These are phyloP conservation scores for Vanessa cardui DNA, from an alignment of 2,888 invertebrate genomes.

Conservation along the genomic window DNA sequence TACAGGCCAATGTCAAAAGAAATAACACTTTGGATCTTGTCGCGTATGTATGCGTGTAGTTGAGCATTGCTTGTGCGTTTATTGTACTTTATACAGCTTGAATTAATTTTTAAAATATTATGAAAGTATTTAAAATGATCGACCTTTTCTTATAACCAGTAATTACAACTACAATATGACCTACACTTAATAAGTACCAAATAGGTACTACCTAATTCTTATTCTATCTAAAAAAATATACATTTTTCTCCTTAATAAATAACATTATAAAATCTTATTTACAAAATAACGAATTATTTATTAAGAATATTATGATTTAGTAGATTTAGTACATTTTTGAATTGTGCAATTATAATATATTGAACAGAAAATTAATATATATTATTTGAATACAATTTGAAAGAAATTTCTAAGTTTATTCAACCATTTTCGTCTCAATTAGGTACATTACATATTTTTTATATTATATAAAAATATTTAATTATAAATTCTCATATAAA, in stretches of 20 bases:
- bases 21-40: background rate
- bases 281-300: conserved; percentile 1
- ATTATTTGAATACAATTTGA: background rate
- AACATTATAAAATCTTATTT: conserved; percentile 3
- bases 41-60: background rate
- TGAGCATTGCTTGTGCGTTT: background rate
- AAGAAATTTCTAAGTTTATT: too few species aligned
- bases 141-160: background rate
- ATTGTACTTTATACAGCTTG: background rate
- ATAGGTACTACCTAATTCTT: background rate
- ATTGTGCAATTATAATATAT: background rate
- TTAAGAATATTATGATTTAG: background rate
- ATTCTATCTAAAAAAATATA: conserved; percentile 6
- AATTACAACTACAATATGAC: background rate
- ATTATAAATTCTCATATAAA: too few species aligned
- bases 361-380: background rate
- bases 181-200: background rate
- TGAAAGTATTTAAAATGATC: background rate
- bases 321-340: background rate
- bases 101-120: background rate
- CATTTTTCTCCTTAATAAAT: background rate
- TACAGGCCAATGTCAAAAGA: background rate
- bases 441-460: too few species aligned
- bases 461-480: too few species aligned
- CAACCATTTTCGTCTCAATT: too few species aligned